Base-by-base conservation (phyloP, 1,140 invertebrate genomes). In the Anastatus disparis region DNA sequence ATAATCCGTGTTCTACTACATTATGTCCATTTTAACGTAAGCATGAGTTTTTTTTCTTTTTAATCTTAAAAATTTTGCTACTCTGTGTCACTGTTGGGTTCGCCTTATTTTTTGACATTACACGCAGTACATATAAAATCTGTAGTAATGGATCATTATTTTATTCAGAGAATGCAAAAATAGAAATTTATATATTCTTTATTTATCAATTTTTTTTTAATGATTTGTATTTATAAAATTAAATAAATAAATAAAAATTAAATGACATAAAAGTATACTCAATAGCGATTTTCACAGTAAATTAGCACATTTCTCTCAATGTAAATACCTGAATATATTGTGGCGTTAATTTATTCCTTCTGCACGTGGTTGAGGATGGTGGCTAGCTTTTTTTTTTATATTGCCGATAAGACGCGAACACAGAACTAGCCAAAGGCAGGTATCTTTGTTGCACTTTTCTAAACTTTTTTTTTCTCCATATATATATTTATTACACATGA, bases 351-450 rank as follows among this genome's bases (percentile, higher is more conserved):
- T 56, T n/a, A 42, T 31, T 59, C 26, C 53, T 73, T 61, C 38
- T 75, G 75, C 75, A 76, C 73, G 70, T 74, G 70, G 74, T 75
- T 71, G 44, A 77, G 71, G 70, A 74, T 69, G 64, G 59, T 76
- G 72, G 56, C 53, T 72, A 76, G 69, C 63, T 71, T 58, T 76
- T 74, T 58, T n/a, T n/a, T n/a, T n/a, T 72, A 73, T 70, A 64
- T 72, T 73, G 35, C 46, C 56, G 20, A 22, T 62, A 52, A 65
- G 13, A 42, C 78, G 76, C 75, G 81, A 81, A 83, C 81, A 85
- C 86, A 87, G 87, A 88, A 87, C 81, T 87, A 85, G 87, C 87
- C 86, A 87, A 86, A 84, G 87, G 87, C 87, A 88, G 87, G 87
- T 86, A 86, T 86, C 85, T 84, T 78, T 80, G 78, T 82, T 79